phyloP scores from a whole-genome alignment of 2,797 vertebrate genomes.

The Anomalospiza imberbis region DNA sequence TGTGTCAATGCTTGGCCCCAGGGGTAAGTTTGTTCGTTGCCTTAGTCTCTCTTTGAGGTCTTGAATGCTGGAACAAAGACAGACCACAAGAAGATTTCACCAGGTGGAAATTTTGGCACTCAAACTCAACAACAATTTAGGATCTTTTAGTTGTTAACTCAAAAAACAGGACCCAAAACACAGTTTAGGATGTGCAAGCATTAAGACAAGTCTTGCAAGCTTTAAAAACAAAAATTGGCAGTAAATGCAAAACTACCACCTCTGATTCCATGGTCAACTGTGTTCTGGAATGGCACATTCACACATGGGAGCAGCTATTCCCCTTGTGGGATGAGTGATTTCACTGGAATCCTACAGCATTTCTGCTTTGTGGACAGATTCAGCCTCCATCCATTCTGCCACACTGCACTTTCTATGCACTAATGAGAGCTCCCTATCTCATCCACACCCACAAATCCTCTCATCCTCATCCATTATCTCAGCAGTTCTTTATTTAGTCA shows the following conservation, averaged over 20 bases:
- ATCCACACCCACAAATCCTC: slow-evolving; percentile 1
- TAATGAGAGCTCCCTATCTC: background rate
- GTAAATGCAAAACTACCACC: background rate
- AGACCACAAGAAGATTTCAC: background rate
- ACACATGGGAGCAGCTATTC: background rate
- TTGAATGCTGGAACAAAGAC: slow-evolving; percentile 84
- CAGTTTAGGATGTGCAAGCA: slow-evolving; percentile 29
- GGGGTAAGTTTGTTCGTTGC: slow-evolving; percentile 90
- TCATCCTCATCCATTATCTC: slow-evolving; percentile 18
- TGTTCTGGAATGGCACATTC: background rate
- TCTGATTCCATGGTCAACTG: background rate
- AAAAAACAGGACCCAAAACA: slow-evolving; percentile 28
- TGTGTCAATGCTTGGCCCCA: slow-evolving; percentile 95
- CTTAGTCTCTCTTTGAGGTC: slow-evolving; percentile 96
- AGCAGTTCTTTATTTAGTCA: slow-evolving; percentile 9
- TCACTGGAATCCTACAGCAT: background rate
- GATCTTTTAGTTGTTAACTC: slow-evolving; percentile 15
- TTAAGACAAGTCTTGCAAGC: slow-evolving; percentile 43
- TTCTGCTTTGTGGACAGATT: background rate
- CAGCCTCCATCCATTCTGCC: background rate
- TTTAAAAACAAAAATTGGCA: background rate
- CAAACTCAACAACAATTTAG: background rate
- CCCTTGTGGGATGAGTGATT: background rate
- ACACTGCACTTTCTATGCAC: background rate
- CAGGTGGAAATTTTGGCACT: background rate